A percentile compares a stretch with the other conserved stretches of the same genome.
phyloP scores from a whole-genome alignment of 2,113 vertebrate genomes.

The Fulica atra region DNA sequence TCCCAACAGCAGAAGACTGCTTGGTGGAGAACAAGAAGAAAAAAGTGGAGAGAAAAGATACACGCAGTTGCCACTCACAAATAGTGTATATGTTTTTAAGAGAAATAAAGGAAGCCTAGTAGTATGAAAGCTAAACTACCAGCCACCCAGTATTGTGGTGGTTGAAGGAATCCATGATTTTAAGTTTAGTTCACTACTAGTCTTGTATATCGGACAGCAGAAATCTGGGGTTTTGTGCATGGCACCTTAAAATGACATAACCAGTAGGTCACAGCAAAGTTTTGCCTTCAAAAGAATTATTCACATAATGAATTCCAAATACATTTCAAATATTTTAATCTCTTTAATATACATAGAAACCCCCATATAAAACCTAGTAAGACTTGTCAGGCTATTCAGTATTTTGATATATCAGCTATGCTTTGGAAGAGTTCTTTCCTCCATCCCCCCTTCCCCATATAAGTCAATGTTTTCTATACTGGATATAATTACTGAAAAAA shows the following conservation, averaged over 20 bases:
- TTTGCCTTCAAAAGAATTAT: not conserved
- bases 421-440: not conserved
- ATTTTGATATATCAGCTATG: constrained; percentile 41
- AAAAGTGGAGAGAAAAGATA: not conserved
- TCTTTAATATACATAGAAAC: not conserved
- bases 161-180: not conserved
- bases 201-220: not conserved
- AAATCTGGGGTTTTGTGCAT: not conserved
- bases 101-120: not conserved
- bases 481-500: constrained; percentile 51
- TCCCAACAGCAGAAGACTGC: not conserved
- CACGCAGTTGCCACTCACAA: not conserved
- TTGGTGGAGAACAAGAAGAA: not conserved
- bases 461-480: constrained; percentile 49
- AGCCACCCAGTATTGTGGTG: not conserved
- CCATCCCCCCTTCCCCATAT: not conserved
- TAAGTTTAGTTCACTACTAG: not conserved
- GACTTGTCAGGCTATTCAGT: constrained; percentile 8
- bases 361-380: not conserved
- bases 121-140: not conserved
- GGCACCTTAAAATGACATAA: not conserved
- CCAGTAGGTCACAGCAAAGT: not conserved
- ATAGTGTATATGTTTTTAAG: not conserved
- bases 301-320: not conserved
- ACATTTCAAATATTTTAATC: constrained; percentile 4